These are phyloP conservation scores for Pseudorectes ferrugineus DNA, from an alignment of 2,113 vertebrate species.

Conservation along the genomic window DNA sequence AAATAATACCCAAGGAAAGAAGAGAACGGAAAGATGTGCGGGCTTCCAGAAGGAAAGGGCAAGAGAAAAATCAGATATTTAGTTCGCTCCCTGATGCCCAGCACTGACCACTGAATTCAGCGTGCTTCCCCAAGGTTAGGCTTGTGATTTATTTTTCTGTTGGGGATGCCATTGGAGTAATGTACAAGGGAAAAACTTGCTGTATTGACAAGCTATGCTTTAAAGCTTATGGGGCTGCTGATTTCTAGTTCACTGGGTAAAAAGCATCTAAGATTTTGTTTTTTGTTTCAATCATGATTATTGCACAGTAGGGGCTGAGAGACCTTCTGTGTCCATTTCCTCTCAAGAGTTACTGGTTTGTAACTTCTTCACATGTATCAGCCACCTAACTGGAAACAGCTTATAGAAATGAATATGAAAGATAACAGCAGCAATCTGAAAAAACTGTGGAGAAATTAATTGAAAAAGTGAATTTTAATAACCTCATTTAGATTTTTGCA, in stretches of 20 bases:
- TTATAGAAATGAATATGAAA: neutral
- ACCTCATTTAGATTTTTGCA: neutral
- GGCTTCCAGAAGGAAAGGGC: neutral
- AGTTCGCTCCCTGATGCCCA: neutral
- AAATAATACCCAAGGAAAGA: neutral
- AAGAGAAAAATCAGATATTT: neutral
- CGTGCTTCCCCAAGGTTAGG: neutral
- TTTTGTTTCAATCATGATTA: neutral
- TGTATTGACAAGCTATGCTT: neutral
- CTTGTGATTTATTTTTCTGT: neutral
- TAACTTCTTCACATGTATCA: neutral
- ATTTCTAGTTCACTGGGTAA: neutral
- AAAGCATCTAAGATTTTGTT: neutral
- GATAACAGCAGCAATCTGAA: neutral
- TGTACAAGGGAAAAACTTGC: neutral
- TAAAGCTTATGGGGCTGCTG: neutral
- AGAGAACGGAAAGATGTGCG: neutral
- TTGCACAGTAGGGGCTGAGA: neutral
- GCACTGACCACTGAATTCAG: neutral
- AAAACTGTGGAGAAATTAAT: neutral
- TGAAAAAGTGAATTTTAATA: neutral
- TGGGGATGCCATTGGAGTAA: neutral
- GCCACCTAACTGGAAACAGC: neutral
- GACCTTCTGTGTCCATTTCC: neutral
- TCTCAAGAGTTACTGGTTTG: neutral